These are phyloP conservation scores for Colletes latitarsis DNA, from an alignment of 1,140 invertebrate species.

Conservation along the genomic window DNA sequence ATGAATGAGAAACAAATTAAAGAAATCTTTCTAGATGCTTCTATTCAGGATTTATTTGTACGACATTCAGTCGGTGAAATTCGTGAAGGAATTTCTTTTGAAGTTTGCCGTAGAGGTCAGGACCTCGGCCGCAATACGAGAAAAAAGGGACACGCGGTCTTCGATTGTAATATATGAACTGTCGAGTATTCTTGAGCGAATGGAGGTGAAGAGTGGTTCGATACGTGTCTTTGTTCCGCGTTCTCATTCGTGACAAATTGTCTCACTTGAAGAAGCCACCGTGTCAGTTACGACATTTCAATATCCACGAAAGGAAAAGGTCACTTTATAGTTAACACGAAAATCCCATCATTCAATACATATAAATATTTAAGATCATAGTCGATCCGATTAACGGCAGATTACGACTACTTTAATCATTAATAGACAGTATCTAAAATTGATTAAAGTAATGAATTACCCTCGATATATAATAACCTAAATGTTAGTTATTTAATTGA, in stretches of 20 bases:
- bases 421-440: no score
- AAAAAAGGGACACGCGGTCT: background rate
- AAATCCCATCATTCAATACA: background rate
- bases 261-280: slow-evolving; percentile 47
- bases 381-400: no score
- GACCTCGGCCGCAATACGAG: background rate
- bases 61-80: background rate
- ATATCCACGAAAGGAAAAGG: background rate
- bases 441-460: no score
- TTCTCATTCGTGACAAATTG: slow-evolving; percentile 65
- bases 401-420: no score
- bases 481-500: no score
- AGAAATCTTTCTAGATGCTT: background rate
- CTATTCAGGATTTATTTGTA: background rate
- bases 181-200: slow-evolving; percentile 66
- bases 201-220: slow-evolving; percentile 65
- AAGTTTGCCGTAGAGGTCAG: background rate
- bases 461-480: no score
- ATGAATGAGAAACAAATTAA: no score
- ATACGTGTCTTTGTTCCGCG: slow-evolving; percentile 62
- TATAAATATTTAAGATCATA: no score
- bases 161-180: slow-evolving; percentile 63
- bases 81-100: background rate
- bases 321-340: slow-evolving; percentile 11
- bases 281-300: slow-evolving; percentile 45